Base-by-base conservation (phyloP, 1,140 invertebrate species). In the Hypsibius dujardini region DNA sequence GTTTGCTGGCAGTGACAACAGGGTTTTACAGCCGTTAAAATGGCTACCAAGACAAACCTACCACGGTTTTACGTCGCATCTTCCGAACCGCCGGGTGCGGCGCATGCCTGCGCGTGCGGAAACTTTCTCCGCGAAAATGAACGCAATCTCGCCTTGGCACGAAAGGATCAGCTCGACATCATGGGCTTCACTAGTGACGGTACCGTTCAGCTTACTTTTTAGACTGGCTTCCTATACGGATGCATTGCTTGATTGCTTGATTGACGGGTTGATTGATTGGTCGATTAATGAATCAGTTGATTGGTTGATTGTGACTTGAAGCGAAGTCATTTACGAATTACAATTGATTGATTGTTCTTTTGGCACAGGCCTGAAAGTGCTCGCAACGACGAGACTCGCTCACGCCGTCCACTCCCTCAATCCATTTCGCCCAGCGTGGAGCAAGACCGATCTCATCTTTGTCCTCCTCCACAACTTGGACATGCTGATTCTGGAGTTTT, bases 61-160 rank as follows among this genome's bases (percentile, higher is more conserved):
- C 62, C 62, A 7, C 62, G 62, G 7, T 67, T 67, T 42, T 67
- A 67, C 62, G 62, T 67, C 62, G 62, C 62, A 12, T 67, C 62
- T 15, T 67, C 62, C 42, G 62, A 67, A 45, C 62, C 62, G 62
- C 12, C 62, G 42, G 62, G 62, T 15, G 62, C 62, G 42, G 62
- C 42, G 3, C 12, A 12, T 15, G 12, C 62, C 42, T 67, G 62
- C 42, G 62, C 62, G 12, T 67, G 62, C 45, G 62, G 62, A 3
- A 15, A 67, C 42, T 67, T 67, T 42, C 45, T 67, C 3, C 12
- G 42, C 12, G 3, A 12, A 42, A 12, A 12, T 15, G 62, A 67
- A 3, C 12, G 42, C 3, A 67, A 67, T 42, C 62, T 67, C 12
- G 62, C 42, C 62, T 12, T 67, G 62, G 62, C 12, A 7, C 12